A percentile compares a stretch with the other conserved stretches of the same genome.
phyloP scores from a whole-genome alignment of 2,797 vertebrate genomes.

The Coilia nasus region DNA sequence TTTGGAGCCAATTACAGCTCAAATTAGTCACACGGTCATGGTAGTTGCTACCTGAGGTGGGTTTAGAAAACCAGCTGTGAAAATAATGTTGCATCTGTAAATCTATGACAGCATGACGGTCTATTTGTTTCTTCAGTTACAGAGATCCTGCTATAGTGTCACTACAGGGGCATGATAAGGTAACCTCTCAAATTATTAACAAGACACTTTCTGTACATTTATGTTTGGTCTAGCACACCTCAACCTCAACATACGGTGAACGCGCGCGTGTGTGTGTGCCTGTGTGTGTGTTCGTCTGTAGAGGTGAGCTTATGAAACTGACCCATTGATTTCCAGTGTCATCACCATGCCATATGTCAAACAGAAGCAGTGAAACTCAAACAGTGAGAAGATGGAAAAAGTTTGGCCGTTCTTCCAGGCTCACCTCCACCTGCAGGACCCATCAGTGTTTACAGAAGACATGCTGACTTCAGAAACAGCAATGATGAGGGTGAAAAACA shows the following conservation, averaged over 20 bases:
- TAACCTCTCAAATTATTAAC: background rate
- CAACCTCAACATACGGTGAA: background rate
- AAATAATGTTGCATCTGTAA: background rate
- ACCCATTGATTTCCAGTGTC: background rate
- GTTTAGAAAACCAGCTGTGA: background rate
- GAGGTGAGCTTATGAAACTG: background rate
- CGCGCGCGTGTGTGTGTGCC: background rate
- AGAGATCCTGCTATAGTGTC: background rate
- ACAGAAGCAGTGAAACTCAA: background rate
- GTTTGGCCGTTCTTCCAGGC: background rate
- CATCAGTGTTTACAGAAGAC: background rate
- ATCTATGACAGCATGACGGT: background rate
- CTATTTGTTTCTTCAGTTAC: background rate
- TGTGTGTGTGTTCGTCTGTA: background rate
- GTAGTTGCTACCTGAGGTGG: background rate
- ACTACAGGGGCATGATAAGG: background rate
- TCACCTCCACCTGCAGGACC: background rate
- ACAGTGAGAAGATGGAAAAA: conserved; percentile 3
- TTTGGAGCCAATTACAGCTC: background rate
- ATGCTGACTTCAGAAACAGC: background rate
- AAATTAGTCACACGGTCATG: background rate
- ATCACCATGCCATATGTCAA: background rate
- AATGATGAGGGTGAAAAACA: background rate
- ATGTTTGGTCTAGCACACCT: background rate
- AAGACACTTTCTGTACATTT: conserved; percentile 15